These are phyloP conservation scores for Apodemus agrarius DNA, from an alignment of 2,797 vertebrate species.

Conservation along the genomic window DNA sequence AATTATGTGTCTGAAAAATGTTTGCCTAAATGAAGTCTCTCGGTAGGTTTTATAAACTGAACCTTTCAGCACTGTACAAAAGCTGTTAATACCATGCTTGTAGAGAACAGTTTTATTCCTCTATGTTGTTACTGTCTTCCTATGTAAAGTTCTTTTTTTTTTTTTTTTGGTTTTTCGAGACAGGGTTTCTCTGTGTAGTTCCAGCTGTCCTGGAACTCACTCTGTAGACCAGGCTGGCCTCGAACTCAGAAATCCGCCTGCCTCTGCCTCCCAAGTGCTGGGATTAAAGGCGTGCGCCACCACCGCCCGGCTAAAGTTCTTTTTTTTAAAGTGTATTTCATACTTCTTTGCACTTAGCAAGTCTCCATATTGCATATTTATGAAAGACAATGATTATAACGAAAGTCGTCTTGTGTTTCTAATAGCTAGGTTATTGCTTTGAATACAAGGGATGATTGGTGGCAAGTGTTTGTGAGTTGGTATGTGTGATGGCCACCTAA, in stretches of 20 bases:
- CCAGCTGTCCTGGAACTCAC: too few relatives aligned
- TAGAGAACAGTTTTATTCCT: conserved; percentile 20
- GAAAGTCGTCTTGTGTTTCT: not conserved
- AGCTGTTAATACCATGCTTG: not conserved
- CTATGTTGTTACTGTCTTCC: not conserved
- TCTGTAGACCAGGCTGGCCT: too few relatives aligned
- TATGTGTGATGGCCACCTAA: not conserved
- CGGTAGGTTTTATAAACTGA: conserved; percentile 13
- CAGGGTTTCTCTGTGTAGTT: too few relatives aligned
- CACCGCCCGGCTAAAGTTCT: too few relatives aligned
- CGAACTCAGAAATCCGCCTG: too few relatives aligned
- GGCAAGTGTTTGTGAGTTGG: not conserved
- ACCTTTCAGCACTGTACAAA: not conserved
- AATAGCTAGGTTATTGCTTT: not conserved
- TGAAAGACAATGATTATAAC: conserved; percentile 4
- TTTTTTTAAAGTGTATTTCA: not conserved
- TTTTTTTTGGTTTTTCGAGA: not conserved
- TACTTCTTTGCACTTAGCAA: conserved; percentile 13
- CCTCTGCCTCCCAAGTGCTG: too few relatives aligned
- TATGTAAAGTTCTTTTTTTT: conserved; percentile 1
- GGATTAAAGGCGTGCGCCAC: too few relatives aligned
- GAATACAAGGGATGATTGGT: not conserved
- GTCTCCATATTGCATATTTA: not conserved
- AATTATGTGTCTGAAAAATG: conserved; percentile 5
- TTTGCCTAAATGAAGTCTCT: conserved; percentile 49